Evolutionary conservation across 2,888 invertebrate species (phyloP).

Genomic region (Linnaemya vulpina): DNA sequence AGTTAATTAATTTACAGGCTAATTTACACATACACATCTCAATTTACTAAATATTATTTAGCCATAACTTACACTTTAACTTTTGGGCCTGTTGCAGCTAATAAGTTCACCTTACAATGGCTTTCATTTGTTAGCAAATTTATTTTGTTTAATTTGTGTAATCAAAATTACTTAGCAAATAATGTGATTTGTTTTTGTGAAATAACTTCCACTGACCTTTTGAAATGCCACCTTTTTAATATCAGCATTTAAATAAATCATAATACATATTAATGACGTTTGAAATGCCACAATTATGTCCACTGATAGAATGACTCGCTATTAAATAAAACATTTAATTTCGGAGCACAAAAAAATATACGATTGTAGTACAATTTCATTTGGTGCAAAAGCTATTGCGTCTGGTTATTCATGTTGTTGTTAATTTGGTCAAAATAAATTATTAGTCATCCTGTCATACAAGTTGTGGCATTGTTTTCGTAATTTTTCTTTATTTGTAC

Average conservation of each 20-base stretch:
- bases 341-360: background rate
- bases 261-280: background rate
- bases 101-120: background rate
- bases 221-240: background rate
- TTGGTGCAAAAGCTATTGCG: slow-evolving; percentile 3
- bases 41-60: too few species aligned
- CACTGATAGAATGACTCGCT: background rate
- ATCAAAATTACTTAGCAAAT: background rate
- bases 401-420: slow-evolving; percentile 32
- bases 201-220: background rate
- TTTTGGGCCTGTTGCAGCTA: background rate
- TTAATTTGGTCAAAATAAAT: slow-evolving; percentile 65
- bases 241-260: background rate
- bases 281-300: background rate
- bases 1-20: background rate
- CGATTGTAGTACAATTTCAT: background rate
- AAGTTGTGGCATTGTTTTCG: slow-evolving; percentile 44
- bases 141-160: too few species aligned
- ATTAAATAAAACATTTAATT: slow-evolving; percentile 17
- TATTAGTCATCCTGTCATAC: slow-evolving; percentile 61
- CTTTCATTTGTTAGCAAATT: background rate
- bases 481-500: slow-evolving; percentile 32
- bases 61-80: too few species aligned
- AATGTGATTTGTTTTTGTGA: background rate
- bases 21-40: background rate